Percentiles rank a stretch among this genome's conserved stretches.
These are phyloP conservation scores for Rutilus rutilus DNA, from an alignment of 2,113 vertebrate genomes.

Conservation along the genomic window DNA sequence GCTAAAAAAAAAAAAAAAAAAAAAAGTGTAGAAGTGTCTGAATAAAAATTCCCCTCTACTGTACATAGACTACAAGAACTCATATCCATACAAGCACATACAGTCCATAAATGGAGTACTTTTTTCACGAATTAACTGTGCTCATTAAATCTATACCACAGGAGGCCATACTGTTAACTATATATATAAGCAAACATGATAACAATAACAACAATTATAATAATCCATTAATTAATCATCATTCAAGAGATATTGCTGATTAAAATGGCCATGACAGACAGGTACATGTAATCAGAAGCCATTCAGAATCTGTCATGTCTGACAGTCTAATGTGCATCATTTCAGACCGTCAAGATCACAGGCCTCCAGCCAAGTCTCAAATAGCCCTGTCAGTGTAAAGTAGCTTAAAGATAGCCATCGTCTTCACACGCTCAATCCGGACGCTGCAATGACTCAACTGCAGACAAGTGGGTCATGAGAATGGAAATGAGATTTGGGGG, in stretches of 20 bases:
- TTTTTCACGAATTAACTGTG: not conserved
- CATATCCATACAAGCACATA: not conserved
- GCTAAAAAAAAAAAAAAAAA: not conserved
- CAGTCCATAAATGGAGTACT: not conserved
- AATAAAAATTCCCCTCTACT: not conserved
- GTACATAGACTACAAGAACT: not conserved
- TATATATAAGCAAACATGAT: not conserved
- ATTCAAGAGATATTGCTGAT: not conserved
- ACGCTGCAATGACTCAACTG: constrained; percentile 10
- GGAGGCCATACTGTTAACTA: not conserved
- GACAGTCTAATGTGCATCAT: not conserved
- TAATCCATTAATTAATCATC: not conserved
- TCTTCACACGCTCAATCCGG: constrained; percentile 4
- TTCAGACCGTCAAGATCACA: not conserved
- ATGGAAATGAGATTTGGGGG: not conserved
- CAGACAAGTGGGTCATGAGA: constrained; percentile 36
- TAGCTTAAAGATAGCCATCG: constrained; percentile 3
- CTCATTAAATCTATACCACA: not conserved
- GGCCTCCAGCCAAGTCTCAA: constrained; percentile 4
- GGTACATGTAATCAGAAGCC: not conserved
- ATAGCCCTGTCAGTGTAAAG: not conserved
- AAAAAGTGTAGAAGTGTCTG: not conserved
- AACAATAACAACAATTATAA: not conserved
- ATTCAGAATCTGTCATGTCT: not conserved
- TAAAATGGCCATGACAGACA: not conserved